Evolutionary conservation across 2,888 invertebrate genomes (phyloP), one percentile per base, ranked within the genome.

Genomic region (Pristionchus mayeri): DNA sequence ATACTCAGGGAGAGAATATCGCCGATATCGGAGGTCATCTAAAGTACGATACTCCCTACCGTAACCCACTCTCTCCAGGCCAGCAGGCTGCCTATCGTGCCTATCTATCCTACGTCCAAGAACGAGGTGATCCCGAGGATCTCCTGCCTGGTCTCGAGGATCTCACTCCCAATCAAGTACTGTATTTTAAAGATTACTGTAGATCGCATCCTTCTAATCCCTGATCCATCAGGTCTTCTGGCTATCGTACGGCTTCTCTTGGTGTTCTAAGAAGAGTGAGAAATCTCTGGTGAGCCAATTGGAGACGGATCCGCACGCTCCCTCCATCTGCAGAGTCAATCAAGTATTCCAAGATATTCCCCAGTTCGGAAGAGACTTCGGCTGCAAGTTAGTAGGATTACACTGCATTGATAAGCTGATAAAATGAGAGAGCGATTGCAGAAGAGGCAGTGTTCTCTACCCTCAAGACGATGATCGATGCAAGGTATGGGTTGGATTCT

Each of bases 401-500:
- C 21, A 63, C 30, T 27, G 34, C 13, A 63, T 7, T 34, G 30
- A 34, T n/a, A n/a, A n/a, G n/a, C n/a, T n/a, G n/a, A n/a, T 3
- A 63, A 16, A 16, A 21, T 4, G 21, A 54, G 54, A 13, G 21
- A 13, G 21, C 21, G 54, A 37, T 80, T 34, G n/a, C 80, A 80
- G 80, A 21, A 21, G 57, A 21, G 57, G 57, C 24, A 48, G 18
- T 21, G 85, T 89, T 13, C 88, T 91, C 88, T 91, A 86, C 81
- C 91, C 91, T 7, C 84, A 83, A 4, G 86, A 86, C 71, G 75
- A 85, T 30, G 76, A 87, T 40, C 63, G 91, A 60, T 91, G 91
- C 87, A 88, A 91, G 37, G 91, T 91, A n/a, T 91, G 91, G 91
- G 90, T 90, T 76, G 91, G 91, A 85, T 71, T 87, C 57, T 90